Percentiles rank a stretch among this genome's conserved stretches.
These are phyloP conservation scores for Hypomecis punctinalis DNA, from an alignment of 2,888 invertebrate genomes.

Conservation along the genomic window DNA sequence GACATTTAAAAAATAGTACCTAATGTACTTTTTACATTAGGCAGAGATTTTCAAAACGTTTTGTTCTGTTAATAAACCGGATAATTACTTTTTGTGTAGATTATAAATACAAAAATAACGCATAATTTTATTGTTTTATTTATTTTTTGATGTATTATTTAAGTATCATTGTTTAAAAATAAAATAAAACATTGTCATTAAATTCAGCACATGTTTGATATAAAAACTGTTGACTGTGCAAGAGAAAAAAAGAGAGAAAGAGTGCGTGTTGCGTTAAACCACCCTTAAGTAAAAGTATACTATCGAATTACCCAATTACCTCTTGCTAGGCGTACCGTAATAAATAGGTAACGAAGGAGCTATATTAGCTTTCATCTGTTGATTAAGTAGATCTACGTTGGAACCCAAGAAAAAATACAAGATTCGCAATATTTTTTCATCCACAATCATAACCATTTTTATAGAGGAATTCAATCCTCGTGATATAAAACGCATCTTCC, in stretches of 20 bases:
- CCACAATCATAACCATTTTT: conserved; percentile 18
- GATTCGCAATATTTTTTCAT: conserved; percentile 11
- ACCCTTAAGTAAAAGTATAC: conserved; percentile 14
- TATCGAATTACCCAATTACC: conserved; percentile 33
- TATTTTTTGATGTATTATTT: too few relatives aligned
- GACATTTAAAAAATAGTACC: too few relatives aligned
- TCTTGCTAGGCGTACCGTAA: conserved; percentile 19
- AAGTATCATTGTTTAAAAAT: too few relatives aligned
- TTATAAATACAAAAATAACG: too few relatives aligned
- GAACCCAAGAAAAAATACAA: conserved; percentile 6
- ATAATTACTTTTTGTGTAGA: too few relatives aligned
- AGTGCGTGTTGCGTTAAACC: background rate
- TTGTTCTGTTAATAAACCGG: too few relatives aligned
- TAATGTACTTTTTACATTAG: too few relatives aligned
- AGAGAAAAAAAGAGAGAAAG: background rate
- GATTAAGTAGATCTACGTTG: conserved; percentile 14
- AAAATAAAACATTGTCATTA: too few relatives aligned
- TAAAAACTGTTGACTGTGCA: background rate
- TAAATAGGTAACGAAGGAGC: conserved; percentile 30
- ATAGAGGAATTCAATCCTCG: conserved; percentile 26
- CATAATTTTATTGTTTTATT: too few relatives aligned
- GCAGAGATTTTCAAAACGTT: too few relatives aligned
- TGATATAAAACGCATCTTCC: conserved; percentile 24
- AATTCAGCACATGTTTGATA: too few relatives aligned
- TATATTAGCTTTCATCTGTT: conserved; percentile 31